A percentile compares a stretch with the other conserved stretches of the same genome.
These are phyloP conservation scores for Cephalotes varians DNA, from an alignment of 2,888 invertebrate genomes.

Conservation along the genomic window DNA sequence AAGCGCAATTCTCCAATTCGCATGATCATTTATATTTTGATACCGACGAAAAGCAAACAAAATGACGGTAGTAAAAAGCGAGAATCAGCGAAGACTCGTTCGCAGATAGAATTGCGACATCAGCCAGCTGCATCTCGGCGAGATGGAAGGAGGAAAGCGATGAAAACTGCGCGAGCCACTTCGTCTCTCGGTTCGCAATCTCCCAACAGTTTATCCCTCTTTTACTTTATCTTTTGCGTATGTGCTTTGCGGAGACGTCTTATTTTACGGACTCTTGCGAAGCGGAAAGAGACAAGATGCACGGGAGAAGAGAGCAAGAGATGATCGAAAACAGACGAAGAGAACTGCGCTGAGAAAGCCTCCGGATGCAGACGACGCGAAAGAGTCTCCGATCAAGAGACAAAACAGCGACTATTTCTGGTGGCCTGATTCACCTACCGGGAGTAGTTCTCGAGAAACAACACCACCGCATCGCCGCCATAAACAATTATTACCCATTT, in stretches of 20 bases:
- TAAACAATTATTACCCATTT: constrained; percentile 36
- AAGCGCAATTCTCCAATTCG: neutral
- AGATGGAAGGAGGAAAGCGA: constrained; percentile 19
- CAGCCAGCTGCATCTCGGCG: neutral
- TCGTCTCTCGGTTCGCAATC: constrained; percentile 13
- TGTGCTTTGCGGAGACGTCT: constrained; percentile 28
- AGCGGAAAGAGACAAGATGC: neutral
- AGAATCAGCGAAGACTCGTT: neutral
- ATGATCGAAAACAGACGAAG: constrained; percentile 42
- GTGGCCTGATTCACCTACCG: constrained; percentile 57
- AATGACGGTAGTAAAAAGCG: neutral
- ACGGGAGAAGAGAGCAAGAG: neutral
- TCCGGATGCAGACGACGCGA: neutral
- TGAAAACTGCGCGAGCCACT: constrained; percentile 19
- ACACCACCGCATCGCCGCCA: neutral
- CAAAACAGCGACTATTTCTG: constrained; percentile 74
- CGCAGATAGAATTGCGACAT: constrained; percentile 32
- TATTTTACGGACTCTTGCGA: constrained; percentile 31
- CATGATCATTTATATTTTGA: neutral
- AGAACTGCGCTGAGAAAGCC: constrained; percentile 19
- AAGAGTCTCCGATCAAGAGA: constrained; percentile 45
- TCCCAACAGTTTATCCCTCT: constrained; percentile 10
- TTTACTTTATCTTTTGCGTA: constrained; percentile 37
- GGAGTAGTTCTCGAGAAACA: neutral
- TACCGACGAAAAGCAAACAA: neutral